Base-by-base conservation (phyloP, 2,113 vertebrate genomes). In the Tragelaphus buxtoni region DNA sequence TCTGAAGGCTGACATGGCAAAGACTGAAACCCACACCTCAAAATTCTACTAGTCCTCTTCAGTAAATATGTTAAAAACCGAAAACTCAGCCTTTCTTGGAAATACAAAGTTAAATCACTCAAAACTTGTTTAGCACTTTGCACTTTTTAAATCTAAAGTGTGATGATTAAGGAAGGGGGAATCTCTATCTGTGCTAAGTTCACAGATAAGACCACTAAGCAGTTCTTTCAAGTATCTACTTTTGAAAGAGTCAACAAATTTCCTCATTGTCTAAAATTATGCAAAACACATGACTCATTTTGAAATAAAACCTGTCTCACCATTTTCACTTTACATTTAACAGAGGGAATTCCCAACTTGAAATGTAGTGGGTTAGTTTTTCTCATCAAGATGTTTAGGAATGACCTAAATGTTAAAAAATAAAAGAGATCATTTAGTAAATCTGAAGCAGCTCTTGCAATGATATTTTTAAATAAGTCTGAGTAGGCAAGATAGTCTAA, bases 241-340 rank as follows among this genome's bases (percentile, higher is more conserved):
- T 97, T 89, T 83, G 32, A 95, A 95, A 96, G 17, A 96, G 49
- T 49, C 55, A 63, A 85, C 7, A 85, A 20, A 88, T 49, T 91
- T 76, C 39, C 7, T 91, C 20, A 92, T 22, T 65, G 9, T 39
- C 63, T 53, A 51, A 69, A 91, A 56, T 85, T 76, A 93, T 77
- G 18, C 4, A 87, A 35, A 95, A 79, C 26, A 79, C 58, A 45
- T 83, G 28, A 95, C 5, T 80, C 30, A 30, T 32, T 92, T 61
- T 45, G 90, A 94, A 94, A 63, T 86, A 94, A 96, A 89, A 77
- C 32, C 49, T 77, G 42, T 92, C 63, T 63, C 13, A 35, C 45
- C 56, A n/a, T 86, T 86, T 80, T 39, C 45, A 86, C 87, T 94
- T 77, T 87, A 84, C 12, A 93, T 16, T 86, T 88, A 88, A 89